Conservation (phyloP, 2,797 vertebrate species). For the Ctenopoma multispine region DNA sequence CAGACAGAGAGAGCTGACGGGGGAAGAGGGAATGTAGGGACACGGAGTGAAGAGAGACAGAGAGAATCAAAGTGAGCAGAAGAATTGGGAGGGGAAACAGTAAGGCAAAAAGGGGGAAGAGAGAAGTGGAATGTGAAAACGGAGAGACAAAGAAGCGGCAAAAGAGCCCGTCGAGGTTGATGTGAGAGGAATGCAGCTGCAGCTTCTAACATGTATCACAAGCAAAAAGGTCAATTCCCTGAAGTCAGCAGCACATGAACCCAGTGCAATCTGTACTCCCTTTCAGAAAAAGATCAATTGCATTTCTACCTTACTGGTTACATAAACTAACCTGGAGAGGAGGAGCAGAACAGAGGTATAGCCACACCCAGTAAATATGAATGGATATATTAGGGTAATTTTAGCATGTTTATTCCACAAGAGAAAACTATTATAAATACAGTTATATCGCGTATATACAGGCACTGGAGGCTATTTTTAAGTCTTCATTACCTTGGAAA, state of each 20-base stretch:
- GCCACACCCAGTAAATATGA: constrained; percentile 1
- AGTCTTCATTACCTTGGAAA: neutral
- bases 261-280: constrained; percentile 22
- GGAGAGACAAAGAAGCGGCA: constrained; percentile 16
- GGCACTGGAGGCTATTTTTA: no score
- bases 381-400: neutral
- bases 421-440: neutral
- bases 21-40: constrained; percentile 23
- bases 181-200: constrained; percentile 68
- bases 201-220: constrained; percentile 68
- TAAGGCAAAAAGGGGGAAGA: neutral
- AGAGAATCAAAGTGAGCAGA: constrained; percentile 13
- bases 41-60: constrained; percentile 11
- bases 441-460: neutral
- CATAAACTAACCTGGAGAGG: constrained; percentile 25
- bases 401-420: neutral
- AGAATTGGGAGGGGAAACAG: constrained; percentile 4
- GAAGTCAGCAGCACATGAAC: constrained; percentile 41
- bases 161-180: constrained; percentile 43
- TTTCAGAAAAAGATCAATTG: neutral
- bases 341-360: constrained; percentile 16
- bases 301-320: constrained; percentile 7
- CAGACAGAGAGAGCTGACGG: constrained; percentile 34
- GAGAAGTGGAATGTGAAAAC: constrained; percentile 43
- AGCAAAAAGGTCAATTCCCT: constrained; percentile 58